These are phyloP conservation scores for Bombus pascuorum DNA, from an alignment of 1,140 invertebrate species.

Conservation along the genomic window DNA sequence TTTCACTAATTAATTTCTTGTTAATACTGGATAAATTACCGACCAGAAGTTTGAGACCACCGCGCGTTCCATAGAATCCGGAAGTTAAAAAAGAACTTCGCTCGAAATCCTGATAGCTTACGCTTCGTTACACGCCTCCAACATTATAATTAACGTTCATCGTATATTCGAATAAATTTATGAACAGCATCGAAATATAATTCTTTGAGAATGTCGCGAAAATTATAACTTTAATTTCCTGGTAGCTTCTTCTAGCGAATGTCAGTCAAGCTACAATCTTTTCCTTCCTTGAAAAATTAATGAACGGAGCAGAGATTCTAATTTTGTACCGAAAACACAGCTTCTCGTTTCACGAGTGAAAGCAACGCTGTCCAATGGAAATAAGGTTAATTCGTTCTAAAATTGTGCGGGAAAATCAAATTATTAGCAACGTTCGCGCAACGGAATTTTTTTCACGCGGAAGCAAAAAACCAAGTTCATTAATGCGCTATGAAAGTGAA, in stretches of 20 bases:
- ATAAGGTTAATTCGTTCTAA: not conserved
- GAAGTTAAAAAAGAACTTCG: too few relatives aligned
- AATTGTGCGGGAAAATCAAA: not conserved
- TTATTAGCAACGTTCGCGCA: not conserved
- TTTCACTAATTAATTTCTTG: too few relatives aligned
- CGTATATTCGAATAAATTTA: not conserved
- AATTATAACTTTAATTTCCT: not conserved
- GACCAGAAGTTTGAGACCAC: too few relatives aligned
- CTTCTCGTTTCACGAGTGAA: not conserved
- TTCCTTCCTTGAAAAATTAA: not conserved
- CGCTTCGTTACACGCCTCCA: too few relatives aligned
- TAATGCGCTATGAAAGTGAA: not conserved
- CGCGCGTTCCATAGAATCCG: too few relatives aligned
- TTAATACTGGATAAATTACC: too few relatives aligned
- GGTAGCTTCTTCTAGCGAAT: not conserved
- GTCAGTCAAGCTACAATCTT: not conserved
- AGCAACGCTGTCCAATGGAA: not conserved
- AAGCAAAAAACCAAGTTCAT: not conserved
- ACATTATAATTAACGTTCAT: too few relatives aligned
- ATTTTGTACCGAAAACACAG: not conserved
- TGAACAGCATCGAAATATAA: not conserved
- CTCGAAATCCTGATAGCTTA: too few relatives aligned
- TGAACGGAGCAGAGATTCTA: not conserved
- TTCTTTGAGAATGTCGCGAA: not conserved
- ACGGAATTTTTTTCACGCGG: not conserved